Evolutionary conservation across 2,797 vertebrate species (phyloP), one percentile per base, ranked within the genome.

Genomic region (Limosa lapponica): DNA sequence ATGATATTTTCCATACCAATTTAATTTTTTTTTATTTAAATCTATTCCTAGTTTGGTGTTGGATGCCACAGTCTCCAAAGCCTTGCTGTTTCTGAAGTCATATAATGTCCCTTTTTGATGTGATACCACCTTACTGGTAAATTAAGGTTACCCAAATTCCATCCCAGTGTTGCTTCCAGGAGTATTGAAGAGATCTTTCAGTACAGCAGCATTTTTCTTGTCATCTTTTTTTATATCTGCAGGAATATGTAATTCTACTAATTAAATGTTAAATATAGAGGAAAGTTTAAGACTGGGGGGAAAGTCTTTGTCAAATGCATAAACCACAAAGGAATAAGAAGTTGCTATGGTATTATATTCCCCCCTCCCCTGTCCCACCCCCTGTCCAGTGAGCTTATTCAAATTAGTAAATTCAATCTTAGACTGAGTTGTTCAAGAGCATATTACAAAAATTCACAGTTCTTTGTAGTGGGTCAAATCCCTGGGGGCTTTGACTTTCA

Each of bases 211-310:
- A 36, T 36, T 89, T 94, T 57, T 59, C 51, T 88, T 83, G 14
- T 59, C 3, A 71, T 69, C 16, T 69, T 83, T 91, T 91, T 83
- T 88, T 30, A 59, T 51, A 64, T 86, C n/a, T 89, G 39, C 43
- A 83, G 54, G 52, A 81, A 83, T 86, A 87, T 67, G 91, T 67
- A 82, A 62, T 88, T 90, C 66, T 90, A 44, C 43, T 90, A 91
- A 75, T 82, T 82, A 90, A 85, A 87, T 66, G 8, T 84, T 93
- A 90, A 95, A 88, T 36, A 79, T 4, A 75, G 55, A 51, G 46
- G 46, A 72, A 70, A 82, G 19, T 73, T 89, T 80, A 77, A 95
- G 69, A 41, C 62, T 64, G 46, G 25, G 41, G 87, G 34, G 27
- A 59, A 89, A 69, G 46, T 30, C 64, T 67, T 82, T 86, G 79